Evolutionary conservation across 2,113 vertebrate species (phyloP).

Genomic region (Petroica traversi): DNA sequence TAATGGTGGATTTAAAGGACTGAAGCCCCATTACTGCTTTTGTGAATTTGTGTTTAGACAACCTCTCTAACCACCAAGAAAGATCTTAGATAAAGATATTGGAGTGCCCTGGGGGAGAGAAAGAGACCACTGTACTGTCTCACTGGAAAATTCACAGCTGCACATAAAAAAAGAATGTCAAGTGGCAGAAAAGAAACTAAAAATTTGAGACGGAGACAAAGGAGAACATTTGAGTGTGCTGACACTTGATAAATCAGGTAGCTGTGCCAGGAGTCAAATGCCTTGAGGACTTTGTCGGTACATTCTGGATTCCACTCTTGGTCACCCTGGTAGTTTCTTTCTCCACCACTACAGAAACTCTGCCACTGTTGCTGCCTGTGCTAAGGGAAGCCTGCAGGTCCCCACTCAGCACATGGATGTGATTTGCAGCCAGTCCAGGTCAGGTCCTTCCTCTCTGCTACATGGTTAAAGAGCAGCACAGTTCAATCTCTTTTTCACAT

Average conservation of each 20-base stretch:
- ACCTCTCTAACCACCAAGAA: background rate
- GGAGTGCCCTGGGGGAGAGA: background rate
- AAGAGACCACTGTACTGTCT: background rate
- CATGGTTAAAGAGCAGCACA: rapidly evolving
- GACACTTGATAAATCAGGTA: background rate
- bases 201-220: background rate
- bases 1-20: background rate
- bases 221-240: background rate
- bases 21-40: background rate
- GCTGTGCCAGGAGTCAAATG: background rate
- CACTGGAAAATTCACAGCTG: background rate
- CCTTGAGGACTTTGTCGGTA: background rate
- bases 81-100: background rate
- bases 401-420: background rate
- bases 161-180: background rate
- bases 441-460: background rate
- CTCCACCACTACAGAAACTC: background rate
- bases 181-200: background rate
- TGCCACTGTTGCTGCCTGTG: background rate
- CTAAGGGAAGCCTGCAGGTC: background rate
- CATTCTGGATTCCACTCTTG: background rate
- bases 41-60: background rate
- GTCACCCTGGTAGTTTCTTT: background rate
- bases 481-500: background rate
- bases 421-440: background rate